Evolutionary conservation across 92 coral and sea anemone species (phyloP), one percentile per base, ranked within the genome.

Genomic region (Palythoa heliodiscus): DNA sequence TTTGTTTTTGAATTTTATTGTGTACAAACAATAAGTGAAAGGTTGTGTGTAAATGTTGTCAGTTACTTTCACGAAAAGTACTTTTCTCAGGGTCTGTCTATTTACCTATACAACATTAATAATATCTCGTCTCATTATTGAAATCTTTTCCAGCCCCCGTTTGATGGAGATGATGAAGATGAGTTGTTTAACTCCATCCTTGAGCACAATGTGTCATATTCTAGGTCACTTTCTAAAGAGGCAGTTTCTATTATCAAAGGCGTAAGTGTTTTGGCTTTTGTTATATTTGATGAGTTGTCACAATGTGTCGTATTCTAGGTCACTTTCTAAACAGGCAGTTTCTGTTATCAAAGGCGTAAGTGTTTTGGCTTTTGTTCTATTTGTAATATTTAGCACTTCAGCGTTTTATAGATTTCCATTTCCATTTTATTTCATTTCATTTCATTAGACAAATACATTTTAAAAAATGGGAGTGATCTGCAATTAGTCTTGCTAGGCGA

Each of bases 101-200:
- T n/a, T 29, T 29, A 29, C 0, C 35, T 29, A 29, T 43, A 5
- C 7, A 43, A 43, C 9, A 43, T 43, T 43, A 43, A 43, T 43
- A 7, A 43, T 0, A 43, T 43, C 50, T 43, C 50, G 50, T 43
- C 9, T 8, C 50, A 3, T 43, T 6, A 5, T 43, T 43, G 50
- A 43, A 43, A 43, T 43, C 50, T 43, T 35, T 72, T 86, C 11
- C 75, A 96, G 99, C 99, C 99, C 52, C 99, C 99, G 19, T 96
- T 96, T 77, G 99, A 96, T 90, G 99, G 99, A 11, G 99, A 96
- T 82, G 99, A 96, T 83, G 99, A 96, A 89, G 99, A 96, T 77
- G 99, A 96, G 58, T 77, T 96, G 22, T 96, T 96, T 73, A 43
- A 43, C 50, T 94, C 99, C 38, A 96, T 96, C 75, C 85, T 96